phyloP scores from a whole-genome alignment of 1,140 invertebrate species.

The Drosophila equinoxialis region DNA sequence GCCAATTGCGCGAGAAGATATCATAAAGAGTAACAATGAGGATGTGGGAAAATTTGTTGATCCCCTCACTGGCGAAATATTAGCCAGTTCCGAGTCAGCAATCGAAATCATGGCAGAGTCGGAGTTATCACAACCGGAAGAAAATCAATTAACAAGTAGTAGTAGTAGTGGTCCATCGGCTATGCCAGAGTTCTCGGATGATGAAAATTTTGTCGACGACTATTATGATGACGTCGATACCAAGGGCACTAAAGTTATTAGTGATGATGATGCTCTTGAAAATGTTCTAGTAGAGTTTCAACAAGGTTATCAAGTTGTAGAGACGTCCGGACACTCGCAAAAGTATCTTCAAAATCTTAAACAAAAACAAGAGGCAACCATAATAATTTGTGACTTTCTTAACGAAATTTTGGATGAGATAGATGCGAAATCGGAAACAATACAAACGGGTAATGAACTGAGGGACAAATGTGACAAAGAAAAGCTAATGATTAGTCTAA shows the following conservation, averaged over 20 bases:
- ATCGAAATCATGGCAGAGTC: not conserved
- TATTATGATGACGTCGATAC: not conserved
- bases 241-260: no score
- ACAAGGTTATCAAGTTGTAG: no score
- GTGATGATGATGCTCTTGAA: not conserved
- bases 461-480: slow-evolving; percentile 27
- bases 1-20: not conserved
- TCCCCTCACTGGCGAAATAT: slow-evolving; percentile 30
- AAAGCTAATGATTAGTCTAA: slow-evolving; percentile 13
- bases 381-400: slow-evolving; percentile 12
- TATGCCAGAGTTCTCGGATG: not conserved
- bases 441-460: not conserved
- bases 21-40: no score
- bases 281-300: not conserved
- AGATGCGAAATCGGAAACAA: not conserved
- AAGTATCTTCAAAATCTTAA: not conserved
- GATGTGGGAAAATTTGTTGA: slow-evolving; percentile 33
- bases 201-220: not conserved
- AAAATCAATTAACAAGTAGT: not conserved
- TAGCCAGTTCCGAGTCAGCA: not conserved
- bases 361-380: not conserved
- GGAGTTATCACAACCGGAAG: not conserved
- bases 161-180: not conserved
- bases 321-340: no score
- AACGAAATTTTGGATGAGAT: slow-evolving; percentile 19